Evolutionary conservation across 1,140 invertebrate species (phyloP).

Genomic region (Lanistes nyassanus): DNA sequence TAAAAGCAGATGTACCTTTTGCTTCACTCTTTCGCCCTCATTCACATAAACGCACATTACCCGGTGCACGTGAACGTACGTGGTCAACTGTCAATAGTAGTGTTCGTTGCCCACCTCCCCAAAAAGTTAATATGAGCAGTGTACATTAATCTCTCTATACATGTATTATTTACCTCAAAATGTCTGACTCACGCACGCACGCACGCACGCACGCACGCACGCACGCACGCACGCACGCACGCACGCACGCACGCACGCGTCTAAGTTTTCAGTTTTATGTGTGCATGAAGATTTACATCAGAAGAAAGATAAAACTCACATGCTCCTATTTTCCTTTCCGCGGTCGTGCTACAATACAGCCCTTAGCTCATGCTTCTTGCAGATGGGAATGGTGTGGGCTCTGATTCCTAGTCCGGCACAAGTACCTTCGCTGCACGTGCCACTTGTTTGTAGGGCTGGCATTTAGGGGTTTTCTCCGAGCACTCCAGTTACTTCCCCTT

Average conservation of each 20-base stretch:
- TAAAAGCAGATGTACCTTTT: background rate
- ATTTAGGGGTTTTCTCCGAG: too few relatives aligned
- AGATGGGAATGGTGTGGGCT: background rate
- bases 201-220: conserved; percentile 9
- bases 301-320: too few relatives aligned
- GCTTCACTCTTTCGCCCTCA: background rate
- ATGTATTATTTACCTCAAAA: background rate
- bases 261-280: background rate
- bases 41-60: background rate
- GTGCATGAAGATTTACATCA: background rate
- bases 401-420: background rate
- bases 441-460: too few relatives aligned
- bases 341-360: background rate
- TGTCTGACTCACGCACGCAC: background rate
- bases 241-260: conserved; percentile 3
- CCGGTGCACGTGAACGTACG: background rate
- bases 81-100: background rate
- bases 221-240: background rate
- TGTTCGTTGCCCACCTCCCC: background rate
- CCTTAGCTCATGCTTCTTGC: background rate
- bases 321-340: background rate
- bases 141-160: background rate
- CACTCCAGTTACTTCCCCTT: background rate
- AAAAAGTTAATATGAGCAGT: background rate
- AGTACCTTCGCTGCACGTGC: background rate